Evolutionary conservation across 2,888 invertebrate species (phyloP), one percentile per base, ranked within the genome.

Genomic region (Rhorus exstirpatorius): DNA sequence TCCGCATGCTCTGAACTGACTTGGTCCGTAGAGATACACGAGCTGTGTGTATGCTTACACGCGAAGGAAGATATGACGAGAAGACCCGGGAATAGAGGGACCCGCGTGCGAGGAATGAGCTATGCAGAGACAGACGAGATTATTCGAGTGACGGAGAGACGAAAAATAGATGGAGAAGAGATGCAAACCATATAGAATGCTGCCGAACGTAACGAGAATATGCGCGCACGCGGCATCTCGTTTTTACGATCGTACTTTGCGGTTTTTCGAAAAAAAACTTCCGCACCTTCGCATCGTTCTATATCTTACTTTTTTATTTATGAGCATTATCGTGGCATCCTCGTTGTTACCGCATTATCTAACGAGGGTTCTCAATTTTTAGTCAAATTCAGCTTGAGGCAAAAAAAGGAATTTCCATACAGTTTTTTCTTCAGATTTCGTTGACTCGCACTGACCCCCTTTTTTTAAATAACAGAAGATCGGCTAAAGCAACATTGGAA

Each of bases 231-330:
- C 83, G 84, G 85, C 86, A 72, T 74, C n/a, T n/a, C 79, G 72
- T 38, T 87, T 91, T 91, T 91, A 90, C 89, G 87, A 87, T 84
- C 86, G 87, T 88, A 90, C 88, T 90, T 91, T 89, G 91, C 83
- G 91, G 90, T 90, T 90, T 46, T 41, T 70, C 17, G 2, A n/a
- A 8, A n/a, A 44, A 61, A 70, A 78, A 70, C 49, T 76, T 46
- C 44, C 63, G 24, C 46, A 31, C 3, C 19, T 10, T 3, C 46
- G 51, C 31, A 35, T 31, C 49, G n/a, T 21, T 44, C 58, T 60
- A 14, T 53, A 19, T 31, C 21, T n/a, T n/a, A 55, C 10, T 21
- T 17, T 55, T 38, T 24, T 53, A n/a, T 49, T 60, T 72, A 61
- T 7, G 41, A 53, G 8, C n/a, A 14, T 61, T 24, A 14, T 41